Evolutionary conservation across 2,113 vertebrate species (phyloP).

Genomic region (Chionodraco myersi): DNA sequence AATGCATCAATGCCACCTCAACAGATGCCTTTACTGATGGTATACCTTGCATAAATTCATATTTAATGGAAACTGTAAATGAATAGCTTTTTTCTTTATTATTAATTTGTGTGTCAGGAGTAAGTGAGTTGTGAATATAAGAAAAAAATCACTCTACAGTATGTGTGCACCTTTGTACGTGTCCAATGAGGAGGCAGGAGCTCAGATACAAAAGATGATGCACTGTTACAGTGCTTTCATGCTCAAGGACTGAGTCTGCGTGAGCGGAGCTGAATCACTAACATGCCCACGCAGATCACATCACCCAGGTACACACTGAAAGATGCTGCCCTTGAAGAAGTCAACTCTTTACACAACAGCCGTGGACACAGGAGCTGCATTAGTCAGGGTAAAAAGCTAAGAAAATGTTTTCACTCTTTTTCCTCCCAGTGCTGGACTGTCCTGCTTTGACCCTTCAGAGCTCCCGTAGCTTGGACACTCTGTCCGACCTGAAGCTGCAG

Average conservation of each 20-base stretch:
- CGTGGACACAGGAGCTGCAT: neutral
- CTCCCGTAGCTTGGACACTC: conserved; percentile 85
- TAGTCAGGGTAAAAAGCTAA: neutral
- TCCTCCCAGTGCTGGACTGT: conserved; percentile 84
- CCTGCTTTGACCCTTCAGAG: conserved; percentile 86
- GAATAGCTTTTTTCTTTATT: neutral
- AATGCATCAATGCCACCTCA: conserved; percentile 35
- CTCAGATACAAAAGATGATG: conserved; percentile 40
- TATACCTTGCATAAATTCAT: conserved; percentile 2
- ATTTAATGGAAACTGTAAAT: neutral
- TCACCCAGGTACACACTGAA: conserved; percentile 61
- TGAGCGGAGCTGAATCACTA: conserved; percentile 76
- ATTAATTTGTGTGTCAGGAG: neutral
- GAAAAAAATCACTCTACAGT: neutral
- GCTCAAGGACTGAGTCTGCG: conserved; percentile 77
- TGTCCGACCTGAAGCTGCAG: conserved; percentile 87
- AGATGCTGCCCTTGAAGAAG: conserved; percentile 62
- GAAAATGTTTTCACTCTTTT: neutral
- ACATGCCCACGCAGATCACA: conserved; percentile 76
- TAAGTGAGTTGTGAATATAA: neutral
- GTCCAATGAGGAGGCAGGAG: conserved; percentile 47
- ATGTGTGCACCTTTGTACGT: conserved; percentile 8
- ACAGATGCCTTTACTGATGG: conserved; percentile 40
- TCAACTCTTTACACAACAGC: conserved; percentile 33
- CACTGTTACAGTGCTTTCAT: conserved; percentile 66